Base-by-base conservation (phyloP, 2,797 vertebrate genomes). In the Cuculus canorus region DNA sequence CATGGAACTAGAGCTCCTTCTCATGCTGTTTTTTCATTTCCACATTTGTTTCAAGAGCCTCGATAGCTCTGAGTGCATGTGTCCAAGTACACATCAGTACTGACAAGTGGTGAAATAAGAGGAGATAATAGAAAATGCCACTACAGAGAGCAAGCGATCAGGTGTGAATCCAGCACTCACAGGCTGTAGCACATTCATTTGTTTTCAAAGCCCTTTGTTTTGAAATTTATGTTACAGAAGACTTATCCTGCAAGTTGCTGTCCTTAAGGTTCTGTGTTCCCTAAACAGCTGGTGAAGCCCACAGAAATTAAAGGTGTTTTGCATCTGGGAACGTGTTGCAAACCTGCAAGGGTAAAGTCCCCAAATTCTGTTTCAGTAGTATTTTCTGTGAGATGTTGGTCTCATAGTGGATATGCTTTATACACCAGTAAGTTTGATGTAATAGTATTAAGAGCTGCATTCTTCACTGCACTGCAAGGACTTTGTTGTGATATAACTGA, bases 1-100 rank as follows among this genome's bases (percentile, higher is more conserved):
- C 39, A 7, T 66, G 68, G 81, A 93, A n/a, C 66, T 88, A 90
- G 77, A 92, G 85, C 79, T 93, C 65, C 92, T 96, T 95, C 92
- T 83, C 59, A 66, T 50, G 76, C 72, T 83, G 43, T 8, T 56
- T 93, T 93, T 88, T 86, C 48, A 60, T 92, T 78, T 81, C 73
- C 70, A 52, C 43, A 7, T 69, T 56, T 76, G 23, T 82, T 95
- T 94, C 45, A 47, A 77, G 57, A 77, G 43, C 66, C 32, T 65
- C 45, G 21, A 9, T 63, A 79, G 69, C 76, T 87, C 35, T 13
- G 64, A 80, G 18, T 53, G 68, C 35, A 10, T 0, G 0, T 48
- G 37, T 43, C 73, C 70, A 57, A 73, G 59, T 3, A 80, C 39
- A 87, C 76, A 75, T 35, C 17, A 17, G 30, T 73, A 50, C 32